Base-by-base conservation (phyloP, 2,888 invertebrate genomes). In the Helicoverpa assulta region DNA sequence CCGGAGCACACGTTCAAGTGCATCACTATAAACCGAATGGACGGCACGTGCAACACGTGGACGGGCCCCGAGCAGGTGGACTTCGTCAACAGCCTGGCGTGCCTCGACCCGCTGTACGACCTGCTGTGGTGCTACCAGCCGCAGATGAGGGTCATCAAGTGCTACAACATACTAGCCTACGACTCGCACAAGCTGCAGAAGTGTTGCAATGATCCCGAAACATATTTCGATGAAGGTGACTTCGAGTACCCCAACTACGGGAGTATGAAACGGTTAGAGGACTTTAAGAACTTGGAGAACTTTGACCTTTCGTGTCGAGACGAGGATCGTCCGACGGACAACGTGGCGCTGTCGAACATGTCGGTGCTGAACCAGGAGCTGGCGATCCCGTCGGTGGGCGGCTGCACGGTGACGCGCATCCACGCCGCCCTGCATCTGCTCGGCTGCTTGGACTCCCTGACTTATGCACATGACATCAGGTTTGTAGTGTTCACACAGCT, bases 81-180 rank as follows among this genome's bases (percentile, higher is more conserved):
- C 89, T 98, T 99, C 80, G 97, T 97, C 19, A 97, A 97, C 83
- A 97, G 97, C 79, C 97, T 97, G 58, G 97, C 98, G 0, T 98
- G 98, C 85, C 96, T 99, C 84, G 99, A 99, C 94, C 98, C 99
- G 0, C 96, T 98, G 63, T 99, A 99, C 92, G 98, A 99, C 92
- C 98, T 99, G 0, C 95, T 99, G 1, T 99, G 99, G 99, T 98
- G 98, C 83, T 99, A 97, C 84, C 97, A 97, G 89, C 97, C 97
- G 0, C 94, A 96, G 37, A 97, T 92, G 90, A 92, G 94, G 58
- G 90, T 96, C 47, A 96, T 98, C 83, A 96, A 96, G 68, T 98
- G 98, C 86, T 98, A 98, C 92, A 99, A 99, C 91, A 97, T 98
- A 6, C 96, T 98, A 59, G 97, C 98, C 0, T 97, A 98, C 62